A percentile compares a stretch with the other conserved stretches of the same genome.
Conservation (phyloP, 2,888 invertebrate species). For the Hirtodrosophila alboralis region DNA sequence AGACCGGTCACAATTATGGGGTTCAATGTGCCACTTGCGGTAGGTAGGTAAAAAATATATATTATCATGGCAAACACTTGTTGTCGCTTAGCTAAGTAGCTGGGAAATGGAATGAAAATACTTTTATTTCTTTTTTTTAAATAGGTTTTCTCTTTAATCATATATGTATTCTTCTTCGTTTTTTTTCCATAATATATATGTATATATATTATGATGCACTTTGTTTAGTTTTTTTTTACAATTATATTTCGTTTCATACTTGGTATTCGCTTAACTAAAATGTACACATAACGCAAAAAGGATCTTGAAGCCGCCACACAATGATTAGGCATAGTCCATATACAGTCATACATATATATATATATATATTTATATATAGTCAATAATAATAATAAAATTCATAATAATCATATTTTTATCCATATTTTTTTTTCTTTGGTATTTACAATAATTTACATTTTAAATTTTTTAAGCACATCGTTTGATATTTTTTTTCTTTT, state of each 20-base stretch:
- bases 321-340: conserved; percentile 57
- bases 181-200: conserved; percentile 23
- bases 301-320: conserved; percentile 61
- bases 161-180: conserved; percentile 43
- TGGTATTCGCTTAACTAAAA: conserved; percentile 68
- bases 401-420: conserved; percentile 10
- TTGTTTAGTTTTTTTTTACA: conserved; percentile 46
- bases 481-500: conserved; percentile 15
- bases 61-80: conserved; percentile 26
- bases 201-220: conserved; percentile 14
- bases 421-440: conserved; percentile 22
- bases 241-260: conserved; percentile 33
- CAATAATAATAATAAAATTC: conserved; percentile 21
- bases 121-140: conserved; percentile 38
- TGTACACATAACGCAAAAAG: conserved; percentile 65
- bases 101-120: conserved; percentile 37
- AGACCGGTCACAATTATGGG: conserved; percentile 55
- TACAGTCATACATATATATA: conserved; percentile 51
- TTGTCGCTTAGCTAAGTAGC: conserved; percentile 37
- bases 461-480: conserved; percentile 55
- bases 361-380: conserved; percentile 27
- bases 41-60: too few relatives aligned
- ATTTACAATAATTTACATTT: conserved; percentile 78
- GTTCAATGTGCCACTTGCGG: conserved; percentile 41
- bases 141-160: conserved; percentile 56